Conservation (phyloP, 2,888 invertebrate species). For the Automeris io region DNA sequence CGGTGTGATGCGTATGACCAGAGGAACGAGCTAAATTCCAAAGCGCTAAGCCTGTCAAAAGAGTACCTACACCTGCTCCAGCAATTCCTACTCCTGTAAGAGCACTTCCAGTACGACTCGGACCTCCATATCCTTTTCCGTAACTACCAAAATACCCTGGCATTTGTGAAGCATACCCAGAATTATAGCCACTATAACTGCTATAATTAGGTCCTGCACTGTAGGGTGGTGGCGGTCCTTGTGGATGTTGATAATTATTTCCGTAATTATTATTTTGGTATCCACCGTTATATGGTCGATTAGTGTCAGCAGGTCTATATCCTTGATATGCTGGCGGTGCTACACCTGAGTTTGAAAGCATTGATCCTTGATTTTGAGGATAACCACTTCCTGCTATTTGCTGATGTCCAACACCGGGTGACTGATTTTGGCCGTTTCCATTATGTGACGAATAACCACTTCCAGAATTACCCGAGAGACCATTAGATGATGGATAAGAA, state of each 20-base stretch:
- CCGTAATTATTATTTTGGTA: conserved; percentile 35
- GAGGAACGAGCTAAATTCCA: conserved; percentile 73
- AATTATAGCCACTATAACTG: conserved; percentile 29
- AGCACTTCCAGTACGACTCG: conserved; percentile 49
- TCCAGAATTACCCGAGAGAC: conserved; percentile 48
- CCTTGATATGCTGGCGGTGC: conserved; percentile 44
- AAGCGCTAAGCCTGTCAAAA: conserved; percentile 66
- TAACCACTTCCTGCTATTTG: conserved; percentile 22
- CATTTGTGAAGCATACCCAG: conserved; percentile 45
- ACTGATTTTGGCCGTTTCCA: conserved; percentile 25
- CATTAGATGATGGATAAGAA: conserved; percentile 53
- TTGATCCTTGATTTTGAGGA: conserved; percentile 29
- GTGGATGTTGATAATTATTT: conserved; percentile 43
- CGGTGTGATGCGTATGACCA: conserved; percentile 56
- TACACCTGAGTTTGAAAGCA: conserved; percentile 29
- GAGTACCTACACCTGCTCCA: conserved; percentile 66
- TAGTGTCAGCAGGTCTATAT: conserved; percentile 18
- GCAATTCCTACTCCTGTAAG: conserved; percentile 64
- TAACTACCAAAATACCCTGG: conserved; percentile 65
- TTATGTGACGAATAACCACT: conserved; percentile 30
- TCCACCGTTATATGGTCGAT: conserved; percentile 21
- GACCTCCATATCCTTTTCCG: conserved; percentile 46
- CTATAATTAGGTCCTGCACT: conserved; percentile 35
- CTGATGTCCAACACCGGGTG: conserved; percentile 20
- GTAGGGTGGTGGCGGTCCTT: conserved; percentile 54